Base-by-base conservation (phyloP, 92 coral and sea anemone species). In the Muricea muricata region DNA sequence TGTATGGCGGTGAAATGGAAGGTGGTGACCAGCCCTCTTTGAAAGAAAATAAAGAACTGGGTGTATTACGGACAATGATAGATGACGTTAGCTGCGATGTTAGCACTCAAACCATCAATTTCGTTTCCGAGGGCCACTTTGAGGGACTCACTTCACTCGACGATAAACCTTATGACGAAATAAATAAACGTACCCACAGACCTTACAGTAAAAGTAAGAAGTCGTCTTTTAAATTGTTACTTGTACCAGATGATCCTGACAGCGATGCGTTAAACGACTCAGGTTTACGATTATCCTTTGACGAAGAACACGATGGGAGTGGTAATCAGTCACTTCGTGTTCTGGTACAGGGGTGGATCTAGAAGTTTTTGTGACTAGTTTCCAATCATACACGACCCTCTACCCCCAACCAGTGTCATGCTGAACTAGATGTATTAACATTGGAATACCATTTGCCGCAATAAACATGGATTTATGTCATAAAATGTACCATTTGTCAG, bases 181-280 rank as follows among this genome's bases (percentile, higher is more conserved):
- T 50, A 75, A 52, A 18, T 6, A 29, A n/a, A 10, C 34, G 40
- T 45, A 29, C 41, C 17, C 0, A 47, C 12, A 75, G 18, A 12
- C 65, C 65, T 26, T 42, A 35, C 31, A 41, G 20, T 24, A 75
- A 10, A 63, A 15, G 34, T 29, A 63, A 63, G 11, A 63, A 48
- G 42, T 75, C 80, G 21, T 75, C 83, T 33, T 56, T 58, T 30
- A 78, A 71, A 65, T 23, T 78, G 71, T 78, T 78, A 33, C 56
- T 78, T 78, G 83, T 57, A 33, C 83, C 83, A 13, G 83, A 78
- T 23, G 24, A 75, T 29, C 57, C 54, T 0, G 56, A 8, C 9
- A 20, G 56, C 21, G 70, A 30, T 32, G 35, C 70, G 37, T 63
- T 63, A 28, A 37, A 25, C 18, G 37, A 63, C 70, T 34, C 83